These are phyloP conservation scores for Aporrectodea caliginosa DNA, from an alignment of 1,140 invertebrate genomes.

Conservation along the genomic window DNA sequence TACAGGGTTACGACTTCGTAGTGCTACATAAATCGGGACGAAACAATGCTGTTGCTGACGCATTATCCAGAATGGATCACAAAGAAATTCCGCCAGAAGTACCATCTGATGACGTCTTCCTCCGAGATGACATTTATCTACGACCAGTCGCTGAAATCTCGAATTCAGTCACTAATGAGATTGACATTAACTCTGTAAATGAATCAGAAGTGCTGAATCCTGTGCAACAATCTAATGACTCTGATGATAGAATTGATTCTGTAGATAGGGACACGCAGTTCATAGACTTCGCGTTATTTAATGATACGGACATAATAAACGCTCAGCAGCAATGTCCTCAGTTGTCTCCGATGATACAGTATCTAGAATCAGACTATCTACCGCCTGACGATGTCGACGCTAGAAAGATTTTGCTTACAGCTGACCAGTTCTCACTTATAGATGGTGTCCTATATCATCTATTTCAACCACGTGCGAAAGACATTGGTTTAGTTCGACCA, in stretches of 20 bases:
- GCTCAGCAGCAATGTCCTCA: background rate
- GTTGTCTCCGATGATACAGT: background rate
- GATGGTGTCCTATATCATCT: background rate
- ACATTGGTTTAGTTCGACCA: background rate
- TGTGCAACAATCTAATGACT: too few relatives aligned
- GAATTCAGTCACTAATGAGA: background rate
- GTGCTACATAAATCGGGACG: background rate
- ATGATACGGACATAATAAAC: background rate
- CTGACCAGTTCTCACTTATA: background rate
- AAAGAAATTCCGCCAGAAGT: background rate
- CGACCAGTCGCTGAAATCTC: too few relatives aligned
- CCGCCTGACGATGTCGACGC: background rate
- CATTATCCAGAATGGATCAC: background rate
- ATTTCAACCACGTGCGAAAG: background rate
- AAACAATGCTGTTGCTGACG: background rate
- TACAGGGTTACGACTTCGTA: background rate
- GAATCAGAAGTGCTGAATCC: background rate
- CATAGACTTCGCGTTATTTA: background rate
- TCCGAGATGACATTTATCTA: background rate
- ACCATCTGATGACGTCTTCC: background rate
- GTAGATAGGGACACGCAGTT: background rate
- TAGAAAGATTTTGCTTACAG: background rate
- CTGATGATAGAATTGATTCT: too few relatives aligned
- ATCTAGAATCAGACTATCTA: background rate
- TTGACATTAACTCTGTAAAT: background rate